Percentiles rank a stretch among this genome's conserved stretches.
These are phyloP conservation scores for Aulostomus chinensis DNA, from an alignment of 2,797 vertebrate species.

Conservation along the genomic window DNA sequence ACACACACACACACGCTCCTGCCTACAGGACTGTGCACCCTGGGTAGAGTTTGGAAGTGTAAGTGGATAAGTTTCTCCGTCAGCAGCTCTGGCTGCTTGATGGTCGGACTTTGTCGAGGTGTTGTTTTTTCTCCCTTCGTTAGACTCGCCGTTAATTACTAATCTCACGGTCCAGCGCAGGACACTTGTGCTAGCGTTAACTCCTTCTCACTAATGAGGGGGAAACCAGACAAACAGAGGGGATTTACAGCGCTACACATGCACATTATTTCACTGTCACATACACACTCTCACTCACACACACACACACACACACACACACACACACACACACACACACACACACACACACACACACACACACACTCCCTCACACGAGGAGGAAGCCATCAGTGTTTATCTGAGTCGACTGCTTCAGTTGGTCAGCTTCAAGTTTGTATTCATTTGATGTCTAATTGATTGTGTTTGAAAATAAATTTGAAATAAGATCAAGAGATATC, in stretches of 20 bases:
- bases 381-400: no score
- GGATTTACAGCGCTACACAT: conserved; percentile 74
- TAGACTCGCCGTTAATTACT: conserved; percentile 82
- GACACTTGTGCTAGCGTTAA: conserved; percentile 78
- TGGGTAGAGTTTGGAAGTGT: conserved; percentile 51
- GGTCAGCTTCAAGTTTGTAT: no score
- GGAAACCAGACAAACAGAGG: conserved; percentile 80
- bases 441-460: no score
- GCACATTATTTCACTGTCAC: conserved; percentile 42
- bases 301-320: conserved; percentile 3
- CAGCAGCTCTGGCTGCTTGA: conserved; percentile 77
- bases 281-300: conserved; percentile 5
- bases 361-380: no score
- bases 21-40: conserved; percentile 3
- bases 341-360: no score
- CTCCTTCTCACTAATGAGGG: conserved; percentile 80
- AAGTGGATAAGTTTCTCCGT: conserved; percentile 72
- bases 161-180: conserved; percentile 82
- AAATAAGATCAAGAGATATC: no score
- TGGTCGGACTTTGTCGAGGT: conserved; percentile 80
- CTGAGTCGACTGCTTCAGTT: no score
- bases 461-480: no score
- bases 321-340: not conserved
- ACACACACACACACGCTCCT: conserved; percentile 7
- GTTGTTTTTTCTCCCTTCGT: conserved; percentile 82